Conservation (phyloP, 64 coral and sea anemone species). For the Hydrozoanthus tunicans region DNA sequence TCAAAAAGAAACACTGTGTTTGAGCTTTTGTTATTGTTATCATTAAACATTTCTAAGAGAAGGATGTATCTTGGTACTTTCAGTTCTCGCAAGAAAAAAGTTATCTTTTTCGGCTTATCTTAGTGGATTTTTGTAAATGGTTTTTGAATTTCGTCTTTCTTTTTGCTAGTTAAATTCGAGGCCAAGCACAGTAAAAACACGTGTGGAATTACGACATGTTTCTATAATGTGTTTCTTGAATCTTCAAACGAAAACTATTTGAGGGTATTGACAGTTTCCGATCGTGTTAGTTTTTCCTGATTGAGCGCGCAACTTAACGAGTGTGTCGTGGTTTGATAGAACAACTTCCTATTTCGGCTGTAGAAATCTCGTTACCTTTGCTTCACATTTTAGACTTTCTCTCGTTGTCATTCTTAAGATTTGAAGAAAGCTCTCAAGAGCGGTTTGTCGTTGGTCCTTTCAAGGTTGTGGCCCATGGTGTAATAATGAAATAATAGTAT, state of each 20-base stretch:
- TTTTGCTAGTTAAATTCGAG: neutral
- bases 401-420: neutral
- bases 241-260: conserved; percentile 42
- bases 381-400: neutral
- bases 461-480: neutral
- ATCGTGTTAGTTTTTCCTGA: conserved; percentile 19
- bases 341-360: neutral
- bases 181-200: neutral
- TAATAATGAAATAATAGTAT: conserved; percentile 20
- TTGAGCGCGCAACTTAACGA: conserved; percentile 10
- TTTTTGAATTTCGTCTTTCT: neutral
- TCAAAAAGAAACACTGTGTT: conserved; percentile 33
- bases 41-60: conserved; percentile 46
- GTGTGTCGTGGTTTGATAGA: neutral
- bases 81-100: conserved; percentile 16
- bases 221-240: neutral
- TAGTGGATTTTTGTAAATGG: neutral
- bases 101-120: neutral
- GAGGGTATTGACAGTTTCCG: conserved; percentile 28
- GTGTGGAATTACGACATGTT: neutral
- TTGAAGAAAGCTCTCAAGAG: neutral
- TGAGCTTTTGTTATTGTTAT: conserved; percentile 33
- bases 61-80: conserved; percentile 15
- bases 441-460: neutral
- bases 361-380: neutral